Base-by-base conservation (phyloP, 2,888 invertebrate species). In the Tenthredo distinguenda region DNA sequence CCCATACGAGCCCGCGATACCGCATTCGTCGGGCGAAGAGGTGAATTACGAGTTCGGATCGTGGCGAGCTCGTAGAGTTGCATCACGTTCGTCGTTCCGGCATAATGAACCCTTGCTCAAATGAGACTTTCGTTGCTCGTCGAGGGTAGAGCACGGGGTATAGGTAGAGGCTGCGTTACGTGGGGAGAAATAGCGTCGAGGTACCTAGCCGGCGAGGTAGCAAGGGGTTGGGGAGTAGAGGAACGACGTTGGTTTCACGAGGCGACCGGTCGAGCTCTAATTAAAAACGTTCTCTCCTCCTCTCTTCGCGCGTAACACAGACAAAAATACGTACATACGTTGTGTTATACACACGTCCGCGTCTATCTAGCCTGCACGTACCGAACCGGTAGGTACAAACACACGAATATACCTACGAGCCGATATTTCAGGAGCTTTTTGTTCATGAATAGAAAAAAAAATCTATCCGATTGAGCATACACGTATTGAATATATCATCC, bases 41-140 rank as follows among this genome's bases (percentile, higher is more conserved):
- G 43, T 74, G 6, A 74, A n/a, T 21, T 74, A 43, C n/a, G 72
- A 74, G 43, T 74, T 43, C 34, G 34, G 40, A 74, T 74, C n/a
- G 40, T 21, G 26, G 74, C 15, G 21, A 74, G 40, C 34, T 34
- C 50, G 77, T 34, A 43, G 43, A 81, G 31, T 15, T 83, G 83
- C 83, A 71, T 71, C 83, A 71, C 65, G 83, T 68, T 83, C 68
- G 12, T 81, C 83, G 47, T 83, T 71, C 83, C 47, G 21, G 83
- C 83, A 83, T 83, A 83, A 83, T 83, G 83, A 83, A 83, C 83
- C 47, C 68, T 68, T 68, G 83, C 83, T 83, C 50, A 83, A 83
- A 83, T 58, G 83, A 68, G 83, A 81, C 55, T 79, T 79, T 79
- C 79, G 55, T 58, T 58, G 31, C 50, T 79, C 79, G 58, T 55